Evolutionary conservation across 1,140 invertebrate genomes (phyloP).

Genomic region (Eulimnadia texana): DNA sequence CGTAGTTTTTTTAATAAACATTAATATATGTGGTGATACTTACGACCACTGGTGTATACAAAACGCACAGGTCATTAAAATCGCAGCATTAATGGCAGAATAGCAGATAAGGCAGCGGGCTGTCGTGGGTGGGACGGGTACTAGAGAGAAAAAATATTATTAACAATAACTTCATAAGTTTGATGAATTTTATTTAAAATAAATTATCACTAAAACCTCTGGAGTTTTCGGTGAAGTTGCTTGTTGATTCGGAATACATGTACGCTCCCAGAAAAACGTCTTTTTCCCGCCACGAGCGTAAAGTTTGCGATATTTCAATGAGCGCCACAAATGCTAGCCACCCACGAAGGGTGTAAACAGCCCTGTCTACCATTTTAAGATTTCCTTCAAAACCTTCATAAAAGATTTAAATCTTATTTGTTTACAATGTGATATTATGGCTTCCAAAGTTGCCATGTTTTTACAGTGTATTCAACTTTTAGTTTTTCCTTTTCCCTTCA

Average conservation of each 20-base stretch:
- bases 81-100: background rate
- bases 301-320: slow-evolving; percentile 18
- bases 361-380: slow-evolving; percentile 4
- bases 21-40: too few relatives aligned
- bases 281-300: slow-evolving; percentile 16
- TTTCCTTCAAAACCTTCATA: background rate
- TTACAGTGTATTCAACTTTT: too few relatives aligned
- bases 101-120: slow-evolving; percentile 3
- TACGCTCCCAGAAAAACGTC: slow-evolving; percentile 16
- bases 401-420: background rate
- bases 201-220: background rate
- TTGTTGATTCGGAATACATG: background rate
- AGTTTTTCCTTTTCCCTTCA: too few relatives aligned
- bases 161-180: background rate
- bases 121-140: slow-evolving; percentile 4
- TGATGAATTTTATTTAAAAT: background rate
- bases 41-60: slow-evolving; percentile 16
- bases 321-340: slow-evolving; percentile 20
- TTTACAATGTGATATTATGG: background rate
- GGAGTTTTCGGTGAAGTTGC: background rate
- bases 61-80: slow-evolving; percentile 8
- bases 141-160: slow-evolving; percentile 2
- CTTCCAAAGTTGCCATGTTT: too few relatives aligned
- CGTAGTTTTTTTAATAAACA: too few relatives aligned
- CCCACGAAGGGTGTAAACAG: slow-evolving; percentile 17